Evolutionary conservation across 2,113 vertebrate species (phyloP).

Genomic region (Macheiramphus alcinus): DNA sequence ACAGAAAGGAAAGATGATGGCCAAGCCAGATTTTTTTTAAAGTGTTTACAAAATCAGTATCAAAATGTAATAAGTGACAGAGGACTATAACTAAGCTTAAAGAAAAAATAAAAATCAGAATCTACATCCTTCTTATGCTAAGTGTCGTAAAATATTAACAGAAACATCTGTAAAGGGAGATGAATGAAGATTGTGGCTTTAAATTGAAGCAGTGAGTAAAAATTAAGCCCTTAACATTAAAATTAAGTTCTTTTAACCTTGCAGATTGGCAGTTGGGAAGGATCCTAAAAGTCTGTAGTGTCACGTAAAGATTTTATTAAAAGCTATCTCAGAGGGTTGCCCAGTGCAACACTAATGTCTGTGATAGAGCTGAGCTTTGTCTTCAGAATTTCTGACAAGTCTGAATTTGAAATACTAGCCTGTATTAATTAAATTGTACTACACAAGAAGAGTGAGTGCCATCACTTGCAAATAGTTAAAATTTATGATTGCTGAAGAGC

Average conservation of each 20-base stretch:
- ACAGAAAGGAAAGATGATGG: neutral
- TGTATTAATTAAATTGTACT: neutral
- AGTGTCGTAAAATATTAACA: slow-evolving; percentile 29
- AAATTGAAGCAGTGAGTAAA: slow-evolving; percentile 9
- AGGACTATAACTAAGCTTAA: neutral
- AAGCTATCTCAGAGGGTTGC: neutral
- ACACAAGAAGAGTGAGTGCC: neutral
- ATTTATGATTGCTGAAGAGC: neutral
- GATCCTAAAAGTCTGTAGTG: neutral
- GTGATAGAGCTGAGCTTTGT: neutral
- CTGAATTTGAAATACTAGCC: neutral
- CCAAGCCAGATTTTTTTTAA: neutral
- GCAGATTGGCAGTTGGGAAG: neutral
- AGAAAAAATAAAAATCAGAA: neutral
- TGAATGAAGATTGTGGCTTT: neutral
- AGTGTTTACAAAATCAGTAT: neutral
- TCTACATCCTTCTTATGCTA: neutral
- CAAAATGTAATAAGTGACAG: neutral
- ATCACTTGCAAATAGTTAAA: neutral
- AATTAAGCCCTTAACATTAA: neutral
- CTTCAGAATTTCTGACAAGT: neutral
- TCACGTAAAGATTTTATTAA: neutral
- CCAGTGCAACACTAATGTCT: neutral
- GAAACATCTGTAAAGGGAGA: neutral
- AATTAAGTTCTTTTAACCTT: neutral